Evolutionary conservation across 2,797 vertebrate genomes (phyloP), one percentile per base, ranked within the genome.

Genomic region (Melanotaenia nigrans): DNA sequence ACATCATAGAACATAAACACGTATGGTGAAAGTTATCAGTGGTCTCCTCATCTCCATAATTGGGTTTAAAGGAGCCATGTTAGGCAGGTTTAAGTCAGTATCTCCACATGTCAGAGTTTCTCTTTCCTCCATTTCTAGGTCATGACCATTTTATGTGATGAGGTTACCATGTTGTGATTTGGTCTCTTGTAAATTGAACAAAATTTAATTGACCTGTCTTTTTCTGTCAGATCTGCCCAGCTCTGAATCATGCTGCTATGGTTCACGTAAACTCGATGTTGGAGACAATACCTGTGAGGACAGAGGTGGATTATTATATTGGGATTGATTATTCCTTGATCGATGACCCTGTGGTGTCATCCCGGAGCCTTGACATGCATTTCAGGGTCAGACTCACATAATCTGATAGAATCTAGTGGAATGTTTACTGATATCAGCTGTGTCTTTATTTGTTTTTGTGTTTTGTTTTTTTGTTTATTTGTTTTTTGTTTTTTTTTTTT

Each of bases 321-420:
- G 97, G 97, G 38, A 98, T 98, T 0, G 98, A 99, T 89, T 99
- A 99, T 79, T 96, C 97, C 20, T 95, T 99, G 24, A 87, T 97
- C 9, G 93, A 83, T 55, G 95, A 98, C 67, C 98, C 98, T 0
- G 77, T 90, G 0, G 90, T 97, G 78, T 95, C 95, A 0, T 51
- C 78, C 0, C 90, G 82, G 54, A 96, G 93, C 71, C 94, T 99
- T 0, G 97, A 99, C 86, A 94, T 99, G 83, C 91, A 97, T 78
- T 99, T 99, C 86, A 96, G 93, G 95, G 98, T 97, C 47, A 91
- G 89, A 64, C 22, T 3, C 14, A 7, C 0, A 6, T 14, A 6
- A 32, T 6, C 11, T 32, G 20, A 45, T 7, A 22, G 18, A 18
- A 45, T 4, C 10, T n/a, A 36, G 25, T 35, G n/a, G 16, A 25